These are phyloP conservation scores for Marmota monax DNA, from an alignment of 2,113 vertebrate genomes.

Conservation along the genomic window DNA sequence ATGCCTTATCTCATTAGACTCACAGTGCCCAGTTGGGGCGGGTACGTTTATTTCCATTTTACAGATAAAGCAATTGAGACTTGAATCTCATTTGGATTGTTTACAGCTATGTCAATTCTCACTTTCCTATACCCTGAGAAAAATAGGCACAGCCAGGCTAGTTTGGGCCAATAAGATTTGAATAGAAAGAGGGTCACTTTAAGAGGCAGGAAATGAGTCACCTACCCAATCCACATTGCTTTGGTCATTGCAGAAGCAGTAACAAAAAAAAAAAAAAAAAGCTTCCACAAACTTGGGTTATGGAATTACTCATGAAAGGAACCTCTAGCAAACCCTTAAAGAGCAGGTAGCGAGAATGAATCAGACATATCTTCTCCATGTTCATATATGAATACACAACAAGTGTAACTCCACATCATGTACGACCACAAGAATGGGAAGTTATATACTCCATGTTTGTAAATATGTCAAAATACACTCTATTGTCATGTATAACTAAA, in stretches of 20 bases:
- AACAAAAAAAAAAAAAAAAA: not conserved
- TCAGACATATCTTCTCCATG: too few relatives aligned
- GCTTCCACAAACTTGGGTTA: not conserved
- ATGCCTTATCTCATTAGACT: slow-evolving; percentile 15
- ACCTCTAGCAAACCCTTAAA: not conserved
- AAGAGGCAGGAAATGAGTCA: not conserved
- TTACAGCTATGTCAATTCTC: not conserved
- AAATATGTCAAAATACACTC: too few relatives aligned
- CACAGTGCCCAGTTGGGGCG: not conserved
- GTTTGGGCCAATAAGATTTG: not conserved
- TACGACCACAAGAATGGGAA: too few relatives aligned
- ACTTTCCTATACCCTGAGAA: not conserved
- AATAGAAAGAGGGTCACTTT: not conserved
- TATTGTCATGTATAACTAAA: too few relatives aligned
- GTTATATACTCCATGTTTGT: too few relatives aligned
- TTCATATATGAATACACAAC: too few relatives aligned
- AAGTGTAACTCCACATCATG: too few relatives aligned
- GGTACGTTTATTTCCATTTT: slow-evolving; percentile 45
- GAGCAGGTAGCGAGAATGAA: not conserved
- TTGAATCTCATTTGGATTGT: not conserved
- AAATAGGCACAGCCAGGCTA: not conserved
- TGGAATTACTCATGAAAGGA: not conserved
- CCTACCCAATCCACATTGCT: not conserved
- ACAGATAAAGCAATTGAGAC: slow-evolving; percentile 51
- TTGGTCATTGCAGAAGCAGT: not conserved